A percentile compares a stretch with the other conserved stretches of the same genome.
Evolutionary conservation across 2,888 invertebrate species (phyloP).

Genomic region (Ashinkailepas kermadecensis): DNA sequence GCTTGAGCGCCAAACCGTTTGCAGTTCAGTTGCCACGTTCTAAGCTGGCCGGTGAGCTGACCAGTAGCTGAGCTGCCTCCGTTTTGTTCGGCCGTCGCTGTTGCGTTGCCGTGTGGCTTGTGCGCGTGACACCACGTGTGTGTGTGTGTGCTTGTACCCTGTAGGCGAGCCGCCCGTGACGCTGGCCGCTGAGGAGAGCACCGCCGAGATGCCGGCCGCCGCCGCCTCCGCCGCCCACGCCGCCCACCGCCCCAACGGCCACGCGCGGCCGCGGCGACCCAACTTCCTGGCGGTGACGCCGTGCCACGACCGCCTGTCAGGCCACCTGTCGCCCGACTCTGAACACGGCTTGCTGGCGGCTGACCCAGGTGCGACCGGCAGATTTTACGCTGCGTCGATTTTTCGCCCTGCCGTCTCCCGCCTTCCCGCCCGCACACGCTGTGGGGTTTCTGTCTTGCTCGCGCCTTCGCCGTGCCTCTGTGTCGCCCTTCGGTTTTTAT

Average conservation of each 20-base stretch:
- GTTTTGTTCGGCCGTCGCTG: neutral
- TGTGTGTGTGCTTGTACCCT: too few relatives aligned
- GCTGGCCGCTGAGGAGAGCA: neutral
- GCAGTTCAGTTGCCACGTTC: too few relatives aligned
- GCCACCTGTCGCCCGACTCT: neutral
- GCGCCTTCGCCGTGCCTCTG: too few relatives aligned
- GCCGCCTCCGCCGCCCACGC: neutral
- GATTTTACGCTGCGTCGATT: too few relatives aligned
- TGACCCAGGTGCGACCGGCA: neutral
- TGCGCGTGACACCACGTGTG: neutral
- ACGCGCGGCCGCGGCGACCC: neutral
- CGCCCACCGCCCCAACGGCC: neutral
- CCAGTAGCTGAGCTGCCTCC: too few relatives aligned
- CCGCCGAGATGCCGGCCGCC: neutral
- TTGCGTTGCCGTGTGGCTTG: neutral
- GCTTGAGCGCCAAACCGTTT: too few relatives aligned
- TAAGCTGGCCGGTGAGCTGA: too few relatives aligned
- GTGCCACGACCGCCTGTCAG: neutral
- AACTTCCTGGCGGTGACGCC: neutral
- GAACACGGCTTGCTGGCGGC: neutral
- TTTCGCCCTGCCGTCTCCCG: too few relatives aligned
- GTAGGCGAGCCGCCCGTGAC: neutral
- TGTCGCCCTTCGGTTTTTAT: too few relatives aligned
- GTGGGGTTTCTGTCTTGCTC: too few relatives aligned
- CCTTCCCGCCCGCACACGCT: too few relatives aligned